These are phyloP conservation scores for Nasonovia ribisnigri DNA, from an alignment of 2,888 invertebrate genomes.

Conservation along the genomic window DNA sequence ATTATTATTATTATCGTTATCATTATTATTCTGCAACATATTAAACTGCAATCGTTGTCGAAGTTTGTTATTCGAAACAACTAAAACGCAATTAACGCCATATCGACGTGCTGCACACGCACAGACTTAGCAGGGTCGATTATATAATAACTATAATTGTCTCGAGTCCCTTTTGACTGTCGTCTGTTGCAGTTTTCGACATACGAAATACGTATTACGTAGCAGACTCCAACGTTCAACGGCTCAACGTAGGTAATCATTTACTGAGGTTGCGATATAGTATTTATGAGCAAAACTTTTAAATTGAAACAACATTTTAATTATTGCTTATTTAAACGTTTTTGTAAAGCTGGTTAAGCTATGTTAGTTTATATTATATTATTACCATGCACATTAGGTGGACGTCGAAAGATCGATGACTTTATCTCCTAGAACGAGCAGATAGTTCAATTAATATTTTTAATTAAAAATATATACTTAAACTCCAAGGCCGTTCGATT, in stretches of 20 bases:
- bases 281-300: not conserved
- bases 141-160: not conserved
- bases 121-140: not conserved
- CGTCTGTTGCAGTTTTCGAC: not conserved
- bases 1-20: not conserved
- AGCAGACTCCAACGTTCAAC: no score
- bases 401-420: not conserved
- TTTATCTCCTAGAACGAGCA: not conserved
- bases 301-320: not conserved
- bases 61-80: slow-evolving; percentile 12
- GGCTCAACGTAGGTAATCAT: not conserved
- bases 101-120: not conserved
- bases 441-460: not conserved
- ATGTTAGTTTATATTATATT: no score
- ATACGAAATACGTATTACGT: no score
- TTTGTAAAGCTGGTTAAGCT: no score
- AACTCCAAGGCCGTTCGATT: not conserved
- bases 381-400: not conserved
- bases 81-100: not conserved
- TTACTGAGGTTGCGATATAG: not conserved
- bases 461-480: not conserved
- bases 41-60: not conserved
- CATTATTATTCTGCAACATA: not conserved
- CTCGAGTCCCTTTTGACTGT: not conserved
- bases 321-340: not conserved